Base-by-base conservation (phyloP, 2,797 vertebrate genomes). In the Typhlichthys subterraneus region DNA sequence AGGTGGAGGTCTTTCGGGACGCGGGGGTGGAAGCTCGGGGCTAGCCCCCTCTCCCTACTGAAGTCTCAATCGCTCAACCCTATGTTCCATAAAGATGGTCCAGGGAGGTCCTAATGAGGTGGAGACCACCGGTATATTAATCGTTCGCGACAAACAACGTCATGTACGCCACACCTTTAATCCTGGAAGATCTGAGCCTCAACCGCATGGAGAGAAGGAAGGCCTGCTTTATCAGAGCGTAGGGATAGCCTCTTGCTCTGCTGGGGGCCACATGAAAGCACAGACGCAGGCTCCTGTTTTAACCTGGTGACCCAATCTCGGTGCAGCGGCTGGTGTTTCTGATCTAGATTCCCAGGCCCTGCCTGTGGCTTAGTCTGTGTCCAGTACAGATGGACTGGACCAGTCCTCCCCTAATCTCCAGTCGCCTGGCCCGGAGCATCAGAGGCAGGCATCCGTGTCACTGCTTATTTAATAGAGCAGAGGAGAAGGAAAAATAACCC, bases 51-150 rank as follows among this genome's bases (percentile, higher is more conserved):
- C 2, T 23, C 70, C 29, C 14, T 11, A n/a, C n/a, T 61, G 69
- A 47, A 2, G 61, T 82, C 53, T 79, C 65, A 51, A 69, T 73
- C 61, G 66, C 45, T 57, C 77, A 68, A 76, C 59, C 57, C 53
- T 51, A 19, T 66, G 67, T 57, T 51, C 57, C 67, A 76, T 61
- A 82, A 83, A 81, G 79, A 74, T 67, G 71, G 57, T 67, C 57
- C 69, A 79, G 65, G 67, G 79, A 83, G 69, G 75, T 82, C 63
- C 72, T 73, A 76, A 79, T 80, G 76, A 87, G 63, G 71, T 72
- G 60, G 74, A 73, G 74, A 80, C 69, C 73, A 82, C 63, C 68
- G 82, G 59, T 65, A 72, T 58, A 74, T 78, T 54, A 73, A 67
- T 76, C 61, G 64, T 57, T 58, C 65, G 59, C 64, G 11, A 45